Percentiles rank a stretch among this genome's conserved stretches.
Conservation (phyloP, 2,113 vertebrate genomes). For the Anolis sagrei region DNA sequence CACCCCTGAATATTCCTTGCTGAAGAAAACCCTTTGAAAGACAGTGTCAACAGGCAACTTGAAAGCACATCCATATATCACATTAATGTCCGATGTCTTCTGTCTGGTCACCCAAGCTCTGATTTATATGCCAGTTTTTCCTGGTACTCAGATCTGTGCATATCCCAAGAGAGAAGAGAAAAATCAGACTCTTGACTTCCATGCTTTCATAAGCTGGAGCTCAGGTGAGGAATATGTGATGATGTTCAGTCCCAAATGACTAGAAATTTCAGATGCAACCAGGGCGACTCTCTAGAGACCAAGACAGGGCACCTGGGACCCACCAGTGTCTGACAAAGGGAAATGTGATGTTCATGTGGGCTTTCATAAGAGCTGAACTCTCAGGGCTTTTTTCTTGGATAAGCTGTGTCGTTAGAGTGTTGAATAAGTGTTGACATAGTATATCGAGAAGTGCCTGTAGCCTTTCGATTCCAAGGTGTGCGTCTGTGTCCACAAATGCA, state of each 20-base stretch:
- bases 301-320: background rate
- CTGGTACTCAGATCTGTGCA: background rate
- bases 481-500: background rate
- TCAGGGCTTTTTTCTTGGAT: background rate
- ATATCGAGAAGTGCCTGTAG: background rate
- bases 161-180: background rate
- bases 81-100: background rate
- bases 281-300: background rate
- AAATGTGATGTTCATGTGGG: background rate
- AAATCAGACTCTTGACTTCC: background rate
- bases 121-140: background rate
- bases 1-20: no score
- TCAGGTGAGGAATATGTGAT: background rate
- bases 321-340: background rate
- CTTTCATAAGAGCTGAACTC: background rate
- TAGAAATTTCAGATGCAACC: background rate
- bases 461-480: background rate
- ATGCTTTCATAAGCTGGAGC: background rate
- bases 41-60: no score
- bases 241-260: background rate
- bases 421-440: background rate
- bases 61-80: no score
- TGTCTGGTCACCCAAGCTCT: background rate
- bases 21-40: no score
- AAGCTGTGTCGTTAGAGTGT: background rate